Percentiles rank a stretch among this genome's conserved stretches.
Evolutionary conservation across 35 echinoderm and acorn worm genomes (phyloP).

Genomic region (Nesometra sesokonis): DNA sequence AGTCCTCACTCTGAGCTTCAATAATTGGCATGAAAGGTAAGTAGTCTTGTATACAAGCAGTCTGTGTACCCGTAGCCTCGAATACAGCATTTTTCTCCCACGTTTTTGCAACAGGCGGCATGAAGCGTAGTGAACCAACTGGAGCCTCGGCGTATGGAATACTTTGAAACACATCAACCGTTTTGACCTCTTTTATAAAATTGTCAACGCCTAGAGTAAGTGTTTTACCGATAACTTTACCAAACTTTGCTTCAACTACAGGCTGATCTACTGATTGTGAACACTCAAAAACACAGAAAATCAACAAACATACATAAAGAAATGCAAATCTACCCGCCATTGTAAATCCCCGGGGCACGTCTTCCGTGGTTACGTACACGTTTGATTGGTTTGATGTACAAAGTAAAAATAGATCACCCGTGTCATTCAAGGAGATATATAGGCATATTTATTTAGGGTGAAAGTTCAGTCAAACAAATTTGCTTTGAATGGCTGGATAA

Average conservation of each 20-base stretch:
- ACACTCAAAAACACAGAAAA: not conserved
- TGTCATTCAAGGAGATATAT: too few species aligned
- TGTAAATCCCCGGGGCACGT: too few species aligned
- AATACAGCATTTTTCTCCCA: not conserved
- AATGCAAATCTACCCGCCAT: not conserved
- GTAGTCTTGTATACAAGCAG: not conserved
- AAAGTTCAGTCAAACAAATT: too few species aligned
- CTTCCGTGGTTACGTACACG: too few species aligned
- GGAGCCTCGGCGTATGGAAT: constrained; percentile 50
- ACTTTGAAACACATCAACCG: constrained; percentile 22
- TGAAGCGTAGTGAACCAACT: constrained; percentile 34
- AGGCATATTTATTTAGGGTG: too few species aligned
- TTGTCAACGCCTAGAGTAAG: not conserved
- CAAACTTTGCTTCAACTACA: not conserved
- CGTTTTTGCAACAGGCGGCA: constrained; percentile 24
- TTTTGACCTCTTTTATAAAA: not conserved
- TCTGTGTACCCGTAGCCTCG: not conserved
- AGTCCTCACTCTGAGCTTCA: constrained; percentile 29
- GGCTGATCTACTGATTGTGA: not conserved
- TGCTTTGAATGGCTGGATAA: too few species aligned
- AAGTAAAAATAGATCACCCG: too few species aligned
- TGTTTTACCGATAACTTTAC: not conserved
- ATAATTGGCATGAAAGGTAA: not conserved
- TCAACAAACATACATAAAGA: not conserved
- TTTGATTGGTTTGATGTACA: too few species aligned